These are phyloP conservation scores for Seriola dumerili DNA, from an alignment of 2,113 vertebrate genomes.

Conservation along the genomic window DNA sequence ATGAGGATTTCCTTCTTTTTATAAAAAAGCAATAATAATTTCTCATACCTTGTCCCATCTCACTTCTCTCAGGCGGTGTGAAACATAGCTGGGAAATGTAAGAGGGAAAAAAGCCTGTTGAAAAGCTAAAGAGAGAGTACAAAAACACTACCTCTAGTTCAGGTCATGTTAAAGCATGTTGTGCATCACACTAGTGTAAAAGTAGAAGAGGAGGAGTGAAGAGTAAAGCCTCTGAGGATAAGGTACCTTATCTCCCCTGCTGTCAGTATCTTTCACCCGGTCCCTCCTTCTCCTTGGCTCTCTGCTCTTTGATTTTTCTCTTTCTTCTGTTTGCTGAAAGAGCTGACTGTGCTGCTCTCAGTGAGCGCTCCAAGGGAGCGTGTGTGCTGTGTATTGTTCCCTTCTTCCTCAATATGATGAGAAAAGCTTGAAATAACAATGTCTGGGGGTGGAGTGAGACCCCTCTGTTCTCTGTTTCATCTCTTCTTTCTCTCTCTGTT, in stretches of 20 bases:
- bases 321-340: conserved; percentile 71
- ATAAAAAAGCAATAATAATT: neutral
- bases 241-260: conserved; percentile 62
- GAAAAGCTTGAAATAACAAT: conserved; percentile 80
- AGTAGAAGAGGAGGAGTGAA: conserved; percentile 49
- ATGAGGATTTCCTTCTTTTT: neutral
- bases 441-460: conserved; percentile 63
- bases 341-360: conserved; percentile 67
- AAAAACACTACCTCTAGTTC: conserved; percentile 46
- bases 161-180: conserved; percentile 62
- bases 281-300: conserved; percentile 56
- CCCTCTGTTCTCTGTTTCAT: conserved; percentile 73
- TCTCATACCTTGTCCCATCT: neutral
- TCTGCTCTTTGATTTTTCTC: conserved; percentile 69
- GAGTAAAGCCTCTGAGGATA: conserved; percentile 60
- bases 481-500: conserved; percentile 59
- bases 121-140: conserved; percentile 31
- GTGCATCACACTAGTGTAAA: conserved; percentile 37
- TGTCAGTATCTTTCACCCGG: conserved; percentile 59
- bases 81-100: conserved; percentile 22
- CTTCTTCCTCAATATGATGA: conserved; percentile 68
- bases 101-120: neutral
- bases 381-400: conserved; percentile 66
- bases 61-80: conserved; percentile 9
- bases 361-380: conserved; percentile 41